Evolutionary conservation across 2,888 invertebrate species (phyloP).

Genomic region (Dysmachus trigonus): DNA sequence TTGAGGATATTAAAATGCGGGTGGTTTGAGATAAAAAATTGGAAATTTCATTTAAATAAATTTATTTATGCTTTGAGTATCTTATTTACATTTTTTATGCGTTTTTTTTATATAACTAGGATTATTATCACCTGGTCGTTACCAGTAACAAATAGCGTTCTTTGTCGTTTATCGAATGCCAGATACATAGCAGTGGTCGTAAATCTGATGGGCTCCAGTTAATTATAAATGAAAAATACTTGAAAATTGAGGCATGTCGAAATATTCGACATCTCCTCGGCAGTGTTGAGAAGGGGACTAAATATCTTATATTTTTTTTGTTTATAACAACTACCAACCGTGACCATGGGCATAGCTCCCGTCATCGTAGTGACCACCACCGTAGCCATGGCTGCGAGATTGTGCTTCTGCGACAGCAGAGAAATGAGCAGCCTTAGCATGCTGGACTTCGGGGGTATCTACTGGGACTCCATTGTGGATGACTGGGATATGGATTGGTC

Average conservation of each 20-base stretch:
- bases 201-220: neutral
- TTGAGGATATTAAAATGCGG: too few relatives aligned
- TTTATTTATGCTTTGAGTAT: constrained; percentile 41
- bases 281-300: constrained; percentile 48
- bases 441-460: constrained; percentile 67
- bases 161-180: constrained; percentile 8
- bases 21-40: neutral
- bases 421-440: constrained; percentile 63
- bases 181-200: constrained; percentile 45
- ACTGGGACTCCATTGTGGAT: constrained; percentile 66
- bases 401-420: constrained; percentile 62
- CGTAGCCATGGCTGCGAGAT: constrained; percentile 48
- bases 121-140: constrained; percentile 46
- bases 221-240: constrained; percentile 16
- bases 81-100: constrained; percentile 42
- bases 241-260: constrained; percentile 44
- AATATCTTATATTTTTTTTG: neutral
- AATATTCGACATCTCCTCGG: constrained; percentile 49
- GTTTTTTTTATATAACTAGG: constrained; percentile 31
- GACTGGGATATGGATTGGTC: constrained; percentile 64
- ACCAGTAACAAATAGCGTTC: constrained; percentile 41
- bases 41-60: constrained; percentile 20
- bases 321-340: constrained; percentile 37
- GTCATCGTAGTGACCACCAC: constrained; percentile 52
- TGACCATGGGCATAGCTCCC: constrained; percentile 55